Evolutionary conservation across 2,888 invertebrate species (phyloP).

Genomic region (Thera obeliscata): DNA sequence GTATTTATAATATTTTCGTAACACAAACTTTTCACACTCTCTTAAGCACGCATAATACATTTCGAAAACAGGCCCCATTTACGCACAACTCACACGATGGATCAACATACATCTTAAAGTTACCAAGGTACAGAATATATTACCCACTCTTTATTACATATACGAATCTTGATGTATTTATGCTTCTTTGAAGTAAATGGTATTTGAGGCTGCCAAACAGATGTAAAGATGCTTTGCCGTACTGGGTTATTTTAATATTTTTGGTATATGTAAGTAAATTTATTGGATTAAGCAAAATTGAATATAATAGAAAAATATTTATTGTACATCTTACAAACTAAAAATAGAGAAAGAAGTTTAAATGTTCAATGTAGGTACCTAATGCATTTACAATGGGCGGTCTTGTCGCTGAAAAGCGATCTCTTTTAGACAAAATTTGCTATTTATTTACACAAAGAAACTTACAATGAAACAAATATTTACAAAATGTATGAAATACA

Average conservation of each 20-base stretch:
- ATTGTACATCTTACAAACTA: too few relatives aligned
- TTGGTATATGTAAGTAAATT: not conserved
- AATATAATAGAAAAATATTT: too few relatives aligned
- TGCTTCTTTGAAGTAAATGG: slow-evolving; percentile 1
- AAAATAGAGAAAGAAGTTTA: too few relatives aligned
- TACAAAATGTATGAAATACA: too few relatives aligned
- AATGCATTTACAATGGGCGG: too few relatives aligned
- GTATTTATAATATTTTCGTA: too few relatives aligned
- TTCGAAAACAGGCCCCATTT: slow-evolving; percentile 28
- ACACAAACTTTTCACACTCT: slow-evolving; percentile 22
- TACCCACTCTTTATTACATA: slow-evolving; percentile 14
- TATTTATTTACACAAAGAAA: too few relatives aligned
- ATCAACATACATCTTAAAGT: slow-evolving; percentile 29
- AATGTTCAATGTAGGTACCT: too few relatives aligned
- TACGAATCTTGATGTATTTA: slow-evolving; percentile 14
- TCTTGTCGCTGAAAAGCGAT: too few relatives aligned
- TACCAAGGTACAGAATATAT: slow-evolving; percentile 9
- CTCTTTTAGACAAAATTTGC: too few relatives aligned
- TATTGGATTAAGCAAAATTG: not conserved
- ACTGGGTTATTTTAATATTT: not conserved
- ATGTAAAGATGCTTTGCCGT: not conserved
- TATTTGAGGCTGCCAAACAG: not conserved
- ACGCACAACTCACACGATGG: slow-evolving; percentile 28
- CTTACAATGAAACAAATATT: too few relatives aligned
- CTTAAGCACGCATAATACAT: slow-evolving; percentile 25